Base-by-base conservation (phyloP, 2,797 vertebrate genomes). In the Helicolenus hilgendorfi region DNA sequence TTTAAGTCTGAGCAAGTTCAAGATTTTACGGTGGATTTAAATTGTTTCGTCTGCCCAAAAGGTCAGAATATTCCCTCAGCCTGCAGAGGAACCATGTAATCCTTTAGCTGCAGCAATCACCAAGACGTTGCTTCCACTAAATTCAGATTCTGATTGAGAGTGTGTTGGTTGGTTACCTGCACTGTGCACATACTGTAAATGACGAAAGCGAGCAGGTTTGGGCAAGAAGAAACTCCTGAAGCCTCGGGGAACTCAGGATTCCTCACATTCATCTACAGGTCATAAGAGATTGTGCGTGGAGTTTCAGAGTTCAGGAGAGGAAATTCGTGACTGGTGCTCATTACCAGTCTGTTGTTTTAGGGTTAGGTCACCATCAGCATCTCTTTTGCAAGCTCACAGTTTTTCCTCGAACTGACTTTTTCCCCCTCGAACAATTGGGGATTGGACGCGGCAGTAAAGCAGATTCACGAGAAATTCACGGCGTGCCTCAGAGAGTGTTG, bases 151-250 rank as follows among this genome's bases (percentile, higher is more conserved):
- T 56, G 11, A 31, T 53, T 64, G 22, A 41, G 29, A 9, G 22
- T 6, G 24, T 55, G 18, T 55, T 55, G n/a, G 33, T 27, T 59
- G 1, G 56, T 41, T 65, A 27, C 27, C 38, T 74, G 60, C 59
- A 29, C 15, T 36, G 27, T 60, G 22, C 38, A 36, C 24, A 10
- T 41, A 24, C 62, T 68, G 68, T 77, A 71, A 87, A 81, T 71
- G 13, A 79, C 81, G 67, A 24, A 59, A 72, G 11, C 9, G 41
- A 82, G 53, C 90, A 84, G 36, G 89, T 92, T 55, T 15, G 64
- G 79, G 24, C 91, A 91, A 69, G 87, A 83, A 73, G 36, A 87
- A 92, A 56, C 59, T 84, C 87, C 74, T 85, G 31, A 76, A 31
- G 67, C 88, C 85, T 76, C 13, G 0, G 83, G 90, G 76, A 80